These are phyloP conservation scores for Andrena minutula DNA, from an alignment of 2,888 invertebrate species.

Conservation along the genomic window DNA sequence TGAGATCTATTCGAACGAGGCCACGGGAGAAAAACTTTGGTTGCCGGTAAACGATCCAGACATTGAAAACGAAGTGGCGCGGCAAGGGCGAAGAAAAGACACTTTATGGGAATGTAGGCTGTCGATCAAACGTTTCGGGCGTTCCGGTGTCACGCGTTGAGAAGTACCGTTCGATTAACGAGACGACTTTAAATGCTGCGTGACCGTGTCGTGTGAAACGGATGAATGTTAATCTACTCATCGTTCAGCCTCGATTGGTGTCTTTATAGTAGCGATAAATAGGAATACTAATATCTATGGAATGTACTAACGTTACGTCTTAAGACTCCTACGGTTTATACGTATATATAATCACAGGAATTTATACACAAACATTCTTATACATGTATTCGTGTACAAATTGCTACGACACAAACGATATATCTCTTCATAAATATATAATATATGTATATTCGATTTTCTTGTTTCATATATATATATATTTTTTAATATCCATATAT, in stretches of 20 bases:
- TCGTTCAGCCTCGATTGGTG: slow-evolving; percentile 61
- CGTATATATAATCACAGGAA: slow-evolving; percentile 47
- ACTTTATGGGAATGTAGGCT: neutral
- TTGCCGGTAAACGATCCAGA: neutral
- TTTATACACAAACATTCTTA: slow-evolving; percentile 72
- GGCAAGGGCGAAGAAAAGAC: neutral
- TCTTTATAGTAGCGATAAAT: slow-evolving; percentile 64
- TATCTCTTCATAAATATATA: slow-evolving; percentile 80
- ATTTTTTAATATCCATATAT: slow-evolving; percentile 71
- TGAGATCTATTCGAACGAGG: slow-evolving; percentile 23
- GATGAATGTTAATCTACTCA: slow-evolving; percentile 65
- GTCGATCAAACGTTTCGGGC: neutral
- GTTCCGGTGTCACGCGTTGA: neutral
- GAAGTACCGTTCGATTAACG: neutral
- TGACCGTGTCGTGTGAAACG: slow-evolving; percentile 62
- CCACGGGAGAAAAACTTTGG: neutral
- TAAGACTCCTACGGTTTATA: slow-evolving; percentile 49
- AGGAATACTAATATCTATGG: slow-evolving; percentile 62
- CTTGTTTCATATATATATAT: slow-evolving; percentile 76
- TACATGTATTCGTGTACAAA: slow-evolving; percentile 72
- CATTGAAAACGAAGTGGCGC: neutral
- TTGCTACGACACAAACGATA: slow-evolving; percentile 77
- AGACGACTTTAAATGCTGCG: neutral
- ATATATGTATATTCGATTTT: slow-evolving; percentile 76
- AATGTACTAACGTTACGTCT: slow-evolving; percentile 63